A percentile compares a stretch with the other conserved stretches of the same genome.
Evolutionary conservation across 2,113 vertebrate genomes (phyloP).

Genomic region (Columba livia): DNA sequence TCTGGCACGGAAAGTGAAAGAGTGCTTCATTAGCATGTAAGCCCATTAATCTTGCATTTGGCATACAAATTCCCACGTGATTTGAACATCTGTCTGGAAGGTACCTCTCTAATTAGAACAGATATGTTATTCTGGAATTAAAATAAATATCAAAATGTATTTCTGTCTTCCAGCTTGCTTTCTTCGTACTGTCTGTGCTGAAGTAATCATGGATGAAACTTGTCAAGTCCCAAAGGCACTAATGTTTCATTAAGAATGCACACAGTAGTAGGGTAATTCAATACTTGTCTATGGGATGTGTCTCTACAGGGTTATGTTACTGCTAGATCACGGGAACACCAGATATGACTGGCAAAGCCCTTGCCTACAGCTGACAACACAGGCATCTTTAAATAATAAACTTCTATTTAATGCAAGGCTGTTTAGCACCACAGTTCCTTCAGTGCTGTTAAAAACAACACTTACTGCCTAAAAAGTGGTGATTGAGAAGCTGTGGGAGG

Average conservation of each 20-base stretch:
- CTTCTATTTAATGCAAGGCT: background rate
- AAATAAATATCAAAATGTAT: constrained; percentile 58
- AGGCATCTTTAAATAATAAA: background rate
- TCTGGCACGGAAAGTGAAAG: background rate
- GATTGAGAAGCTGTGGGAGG: background rate
- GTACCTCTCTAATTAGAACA: constrained; percentile 41
- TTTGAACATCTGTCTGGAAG: constrained; percentile 52
- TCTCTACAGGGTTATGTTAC: constrained; percentile 4
- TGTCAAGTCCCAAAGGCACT: background rate
- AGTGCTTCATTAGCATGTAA: constrained; percentile 36
- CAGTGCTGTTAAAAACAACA: background rate
- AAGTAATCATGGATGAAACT: constrained; percentile 6
- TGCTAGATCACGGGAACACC: background rate
- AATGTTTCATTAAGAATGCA: constrained; percentile 29
- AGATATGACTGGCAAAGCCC: background rate
- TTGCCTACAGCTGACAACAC: background rate
- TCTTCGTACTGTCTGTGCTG: background rate
- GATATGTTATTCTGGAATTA: constrained; percentile 40
- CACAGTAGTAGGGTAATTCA: background rate
- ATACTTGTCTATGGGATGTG: background rate
- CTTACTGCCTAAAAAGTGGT: background rate
- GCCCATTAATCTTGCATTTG: constrained; percentile 32
- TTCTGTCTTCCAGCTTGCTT: constrained; percentile 27
- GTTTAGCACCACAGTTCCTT: background rate
- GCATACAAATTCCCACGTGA: background rate